A percentile compares a stretch with the other conserved stretches of the same genome.
Conservation (phyloP, 1,140 invertebrate species). For the Oncopodura yosiiana region DNA sequence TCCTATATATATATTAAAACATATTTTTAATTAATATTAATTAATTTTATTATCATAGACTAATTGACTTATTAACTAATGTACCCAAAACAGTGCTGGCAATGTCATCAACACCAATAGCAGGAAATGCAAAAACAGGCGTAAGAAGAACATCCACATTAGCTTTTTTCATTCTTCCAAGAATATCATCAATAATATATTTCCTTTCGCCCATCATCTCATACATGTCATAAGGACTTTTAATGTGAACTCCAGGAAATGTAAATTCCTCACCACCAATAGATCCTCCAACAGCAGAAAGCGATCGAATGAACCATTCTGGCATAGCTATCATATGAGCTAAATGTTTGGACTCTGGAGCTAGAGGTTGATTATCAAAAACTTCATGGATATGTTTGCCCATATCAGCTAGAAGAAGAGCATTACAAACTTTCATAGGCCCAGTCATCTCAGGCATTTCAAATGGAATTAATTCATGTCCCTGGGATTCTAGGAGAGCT, state of each 20-base stretch:
- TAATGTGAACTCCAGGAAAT: neutral
- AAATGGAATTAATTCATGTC: constrained; percentile 21
- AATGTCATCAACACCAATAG: neutral
- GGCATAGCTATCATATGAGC: neutral
- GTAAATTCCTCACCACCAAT: neutral
- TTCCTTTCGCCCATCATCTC: constrained; percentile 5
- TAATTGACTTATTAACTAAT: too few relatives aligned
- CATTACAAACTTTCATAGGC: neutral
- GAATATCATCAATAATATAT: constrained; percentile 8
- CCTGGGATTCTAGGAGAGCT: constrained; percentile 12
- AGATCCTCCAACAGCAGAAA: neutral
- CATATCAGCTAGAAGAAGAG: constrained; percentile 1
- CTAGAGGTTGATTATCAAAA: neutral
- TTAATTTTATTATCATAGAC: neutral
- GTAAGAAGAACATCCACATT: constrained; percentile 19
- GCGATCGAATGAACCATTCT: neutral
- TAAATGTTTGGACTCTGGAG: neutral
- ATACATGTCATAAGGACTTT: neutral
- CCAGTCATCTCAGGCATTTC: neutral
- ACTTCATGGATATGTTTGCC: neutral
- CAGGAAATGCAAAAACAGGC: constrained; percentile 13
- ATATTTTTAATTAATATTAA: neutral
- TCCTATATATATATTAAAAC: neutral
- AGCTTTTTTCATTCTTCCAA: constrained; percentile 13
- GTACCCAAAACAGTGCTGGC: too few relatives aligned